These are phyloP conservation scores for Heterochromis multidens DNA, from an alignment of 2,113 vertebrate genomes.

Conservation along the genomic window DNA sequence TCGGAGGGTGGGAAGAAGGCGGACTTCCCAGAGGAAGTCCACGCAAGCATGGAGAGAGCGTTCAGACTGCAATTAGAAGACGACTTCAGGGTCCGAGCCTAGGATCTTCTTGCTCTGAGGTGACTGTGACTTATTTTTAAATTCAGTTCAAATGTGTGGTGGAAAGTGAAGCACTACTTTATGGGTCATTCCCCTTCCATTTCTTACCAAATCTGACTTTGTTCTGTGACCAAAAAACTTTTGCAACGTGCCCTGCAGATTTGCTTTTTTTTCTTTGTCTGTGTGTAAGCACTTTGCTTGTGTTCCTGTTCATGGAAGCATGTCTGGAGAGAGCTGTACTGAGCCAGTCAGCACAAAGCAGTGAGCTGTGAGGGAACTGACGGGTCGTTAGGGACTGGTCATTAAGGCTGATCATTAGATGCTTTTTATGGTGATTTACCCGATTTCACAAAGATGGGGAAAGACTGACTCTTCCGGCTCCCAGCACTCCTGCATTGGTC, in stretches of 20 bases:
- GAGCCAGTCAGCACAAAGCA: conserved; percentile 65
- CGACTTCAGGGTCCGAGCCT: conserved; percentile 48
- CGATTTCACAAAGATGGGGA: conserved; percentile 34
- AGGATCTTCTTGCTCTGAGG: conserved; percentile 57
- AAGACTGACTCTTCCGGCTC: conserved; percentile 5
- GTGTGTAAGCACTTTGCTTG: conserved; percentile 58
- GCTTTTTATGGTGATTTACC: conserved; percentile 66
- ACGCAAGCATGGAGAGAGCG: conserved; percentile 63
- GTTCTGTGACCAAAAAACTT: not conserved
- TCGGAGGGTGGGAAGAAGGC: conserved; percentile 50
- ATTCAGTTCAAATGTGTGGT: not conserved
- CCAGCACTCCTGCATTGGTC: conserved; percentile 4
- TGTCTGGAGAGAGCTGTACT: conserved; percentile 43
- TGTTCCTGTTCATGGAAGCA: conserved; percentile 53
- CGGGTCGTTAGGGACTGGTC: conserved; percentile 61
- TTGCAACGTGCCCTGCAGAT: conserved; percentile 21
- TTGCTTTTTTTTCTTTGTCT: conserved; percentile 21
- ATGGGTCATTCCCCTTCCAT: not conserved
- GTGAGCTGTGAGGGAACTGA: conserved; percentile 55
- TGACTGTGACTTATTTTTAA: conserved; percentile 21
- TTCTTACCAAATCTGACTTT: not conserved
- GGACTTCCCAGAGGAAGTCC: conserved; percentile 34
- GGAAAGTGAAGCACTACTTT: not conserved
- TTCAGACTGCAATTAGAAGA: conserved; percentile 57
- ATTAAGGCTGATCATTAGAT: conserved; percentile 74